Evolutionary conservation across 2,113 vertebrate genomes (phyloP).

Genomic region (Conger conger): DNA sequence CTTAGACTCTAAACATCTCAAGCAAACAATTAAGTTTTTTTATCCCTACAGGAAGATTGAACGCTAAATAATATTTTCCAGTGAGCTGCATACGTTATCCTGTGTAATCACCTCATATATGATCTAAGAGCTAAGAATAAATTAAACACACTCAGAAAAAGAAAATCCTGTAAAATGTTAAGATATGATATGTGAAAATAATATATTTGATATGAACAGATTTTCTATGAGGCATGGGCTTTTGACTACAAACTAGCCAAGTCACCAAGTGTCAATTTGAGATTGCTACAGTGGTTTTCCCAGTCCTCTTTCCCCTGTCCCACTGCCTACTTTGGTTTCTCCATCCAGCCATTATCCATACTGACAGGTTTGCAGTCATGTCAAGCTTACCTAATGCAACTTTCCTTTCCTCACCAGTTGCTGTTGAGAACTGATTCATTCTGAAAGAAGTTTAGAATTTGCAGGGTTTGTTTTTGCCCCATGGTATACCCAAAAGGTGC

Average conservation of each 20-base stretch:
- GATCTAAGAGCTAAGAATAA: no score
- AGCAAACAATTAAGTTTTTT: not conserved
- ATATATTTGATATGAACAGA: no score
- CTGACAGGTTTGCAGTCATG: slow-evolving; percentile 35
- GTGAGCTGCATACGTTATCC: no score
- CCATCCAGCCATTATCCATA: slow-evolving; percentile 35
- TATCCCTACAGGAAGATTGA: not conserved
- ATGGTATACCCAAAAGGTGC: not conserved
- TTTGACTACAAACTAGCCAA: not conserved
- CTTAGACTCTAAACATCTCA: no score
- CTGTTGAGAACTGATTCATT: slow-evolving; percentile 26
- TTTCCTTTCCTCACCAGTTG: slow-evolving; percentile 26
- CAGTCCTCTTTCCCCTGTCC: not conserved
- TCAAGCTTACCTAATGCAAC: slow-evolving; percentile 31
- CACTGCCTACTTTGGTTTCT: slow-evolving; percentile 34
- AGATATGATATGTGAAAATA: no score
- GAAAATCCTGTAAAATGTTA: not conserved
- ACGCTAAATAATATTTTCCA: not conserved
- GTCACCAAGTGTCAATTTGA: not conserved
- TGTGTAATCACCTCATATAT: no score
- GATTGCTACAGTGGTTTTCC: not conserved
- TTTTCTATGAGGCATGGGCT: not conserved
- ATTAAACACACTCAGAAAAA: not conserved
- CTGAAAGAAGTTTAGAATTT: slow-evolving; percentile 28
- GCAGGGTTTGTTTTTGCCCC: not conserved